Base-by-base conservation (phyloP, 2,888 invertebrate genomes). In the Polydesmus complanatus region DNA sequence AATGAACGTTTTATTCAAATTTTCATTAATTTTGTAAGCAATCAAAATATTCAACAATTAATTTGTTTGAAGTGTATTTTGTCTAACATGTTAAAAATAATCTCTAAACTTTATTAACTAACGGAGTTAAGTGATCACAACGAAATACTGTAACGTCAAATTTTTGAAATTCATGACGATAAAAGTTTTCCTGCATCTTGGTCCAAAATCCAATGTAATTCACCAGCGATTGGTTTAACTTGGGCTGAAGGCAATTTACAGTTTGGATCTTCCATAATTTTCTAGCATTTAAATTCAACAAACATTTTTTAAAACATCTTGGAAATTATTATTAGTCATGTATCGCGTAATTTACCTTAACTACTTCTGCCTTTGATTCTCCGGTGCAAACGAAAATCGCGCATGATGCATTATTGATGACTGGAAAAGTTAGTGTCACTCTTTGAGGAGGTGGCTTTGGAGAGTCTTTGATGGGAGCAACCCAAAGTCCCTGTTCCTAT, bases 391-490 rank as follows among this genome's bases (percentile, higher is more conserved):
- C 85, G 76, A 96, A 95, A 61, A 91, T 81, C 68, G 88, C 88
- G 70, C 81, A 80, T 65, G 79, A 81, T 0, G 95, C 87, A 71
- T 85, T 86, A 72, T 95, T 95, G 47, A 98, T 82, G 14, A 92
- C 83, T 0, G 91, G 89, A 66, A 86, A 84, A 0, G 97, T 96
- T 68, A 98, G 78, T 0, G 97, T 98, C 8, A 98, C 83, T 62
- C 98, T 80, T 54, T 80, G 78, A 0, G 91, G 85, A 0, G 98
- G 98, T 21, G 95, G 95, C 73, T 98, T 99, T 0, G 98, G 98
- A 0, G 96, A 95, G 76, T 98, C 89, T 0, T 80, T 81, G 63
- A 98, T 87, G 0, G 87, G 77, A 8, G 90, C 88, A 2, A 96
- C 86, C 78, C 88, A 83, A 52, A 66, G 65, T 3, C 67, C 64